Percentiles rank a stretch among this genome's conserved stretches.
Evolutionary conservation across 1,140 invertebrate genomes (phyloP).

Genomic region (Melanaphis sacchari): DNA sequence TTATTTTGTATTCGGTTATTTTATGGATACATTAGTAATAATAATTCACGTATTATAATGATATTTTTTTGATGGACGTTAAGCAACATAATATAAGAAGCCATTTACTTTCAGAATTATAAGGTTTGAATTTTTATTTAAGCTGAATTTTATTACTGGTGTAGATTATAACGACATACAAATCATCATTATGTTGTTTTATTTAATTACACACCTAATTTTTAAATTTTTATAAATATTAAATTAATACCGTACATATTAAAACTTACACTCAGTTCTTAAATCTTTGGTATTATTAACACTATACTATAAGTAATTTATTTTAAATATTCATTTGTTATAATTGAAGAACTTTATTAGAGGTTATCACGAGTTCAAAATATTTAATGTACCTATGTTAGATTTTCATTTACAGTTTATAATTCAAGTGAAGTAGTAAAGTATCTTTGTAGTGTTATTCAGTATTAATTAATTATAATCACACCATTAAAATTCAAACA

Average conservation of each 20-base stretch:
- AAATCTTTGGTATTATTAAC: background rate
- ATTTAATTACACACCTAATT: too few species aligned
- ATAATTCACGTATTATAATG: too few species aligned
- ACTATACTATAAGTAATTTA: background rate
- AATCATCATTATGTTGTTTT: too few species aligned
- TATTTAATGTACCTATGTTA: background rate
- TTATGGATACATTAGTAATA: too few species aligned
- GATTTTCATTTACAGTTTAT: background rate
- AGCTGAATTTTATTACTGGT: too few species aligned
- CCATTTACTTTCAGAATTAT: too few species aligned
- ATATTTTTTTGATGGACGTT: too few species aligned
- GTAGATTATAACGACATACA: too few species aligned
- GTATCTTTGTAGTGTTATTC: background rate
- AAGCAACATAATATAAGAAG: too few species aligned
- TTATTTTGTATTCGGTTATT: background rate
- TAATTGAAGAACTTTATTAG: background rate
- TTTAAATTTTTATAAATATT: background rate
- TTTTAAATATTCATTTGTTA: background rate
- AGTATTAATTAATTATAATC: slow-evolving; percentile 3
- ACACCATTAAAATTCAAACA: background rate
- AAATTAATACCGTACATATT: background rate
- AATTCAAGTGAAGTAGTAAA: background rate
- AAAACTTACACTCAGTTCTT: background rate
- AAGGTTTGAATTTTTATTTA: too few species aligned
- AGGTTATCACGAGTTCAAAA: background rate